Evolutionary conservation across 2,797 vertebrate species (phyloP), one percentile per base, ranked within the genome.

Genomic region (Sebastolobus altivelis): DNA sequence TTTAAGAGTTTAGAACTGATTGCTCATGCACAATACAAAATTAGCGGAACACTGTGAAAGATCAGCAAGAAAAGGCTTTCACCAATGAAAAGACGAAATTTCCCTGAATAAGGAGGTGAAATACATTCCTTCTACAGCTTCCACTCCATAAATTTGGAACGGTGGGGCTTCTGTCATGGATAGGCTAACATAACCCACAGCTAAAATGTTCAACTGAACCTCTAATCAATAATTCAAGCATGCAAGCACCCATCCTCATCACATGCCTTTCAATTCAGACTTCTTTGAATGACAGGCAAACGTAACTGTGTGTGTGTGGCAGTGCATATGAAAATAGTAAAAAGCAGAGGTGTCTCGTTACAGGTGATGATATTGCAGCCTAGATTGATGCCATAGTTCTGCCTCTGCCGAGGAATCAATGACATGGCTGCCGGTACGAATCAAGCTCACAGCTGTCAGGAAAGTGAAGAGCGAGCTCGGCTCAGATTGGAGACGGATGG

Each of bases 361-460:
- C 89, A 91, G 92, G 92, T 94, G 92, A 92, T 91, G 88, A 91
- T 91, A 91, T 90, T 92, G 81, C 80, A 85, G 85, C 79, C 72
- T 65, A 86, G 94, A 92, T 89, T 84, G 92, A 94, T 92, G 90
- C 86, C 72, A 80, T 91, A 91, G 83, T 77, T 87, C 85, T 91
- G 77, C 85, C 74, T 89, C 87, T 84, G 82, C 73, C 60, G 58
- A 81, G 88, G 87, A 96, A 91, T 90, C 94, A 94, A 95, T 96
- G 95, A 95, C 94, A 96, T 82, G 95, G 94, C 89, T 96, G 95
- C 93, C 94, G 92, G 87, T 86, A 88, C 72, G 71, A 92, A 95
- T 96, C 92, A 95, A 82, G 81, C 92, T 95, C 95, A 92, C 81
- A 80, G 83, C 90, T 89, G 91, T 93, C 94, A 87, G 74, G 68